phyloP scores from a whole-genome alignment of 1,140 invertebrate genomes.

The Neuroterus valhalla region DNA sequence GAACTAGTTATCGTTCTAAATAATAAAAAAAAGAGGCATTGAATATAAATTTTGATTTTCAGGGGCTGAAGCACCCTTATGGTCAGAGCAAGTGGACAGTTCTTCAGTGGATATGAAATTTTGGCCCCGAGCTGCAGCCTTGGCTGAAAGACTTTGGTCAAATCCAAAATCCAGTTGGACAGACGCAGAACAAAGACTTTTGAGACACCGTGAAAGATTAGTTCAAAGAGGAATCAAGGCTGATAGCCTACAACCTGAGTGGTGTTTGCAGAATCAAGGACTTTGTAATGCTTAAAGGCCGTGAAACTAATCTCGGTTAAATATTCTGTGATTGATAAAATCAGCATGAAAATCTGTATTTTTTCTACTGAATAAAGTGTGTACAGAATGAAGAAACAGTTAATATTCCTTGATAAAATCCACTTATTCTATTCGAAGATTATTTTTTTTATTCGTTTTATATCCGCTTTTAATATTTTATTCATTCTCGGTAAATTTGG shows the following conservation, averaged over 20 bases:
- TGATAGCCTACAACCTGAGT: conserved; percentile 84
- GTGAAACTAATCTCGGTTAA: background rate
- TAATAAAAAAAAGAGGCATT: background rate
- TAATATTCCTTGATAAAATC: background rate
- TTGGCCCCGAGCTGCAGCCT: conserved; percentile 86
- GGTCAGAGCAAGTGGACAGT: conserved; percentile 86
- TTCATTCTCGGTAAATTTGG: too few relatives aligned
- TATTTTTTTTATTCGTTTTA: too few relatives aligned
- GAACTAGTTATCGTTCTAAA: conserved; percentile 2
- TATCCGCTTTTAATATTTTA: too few relatives aligned
- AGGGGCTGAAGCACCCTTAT: conserved; percentile 86
- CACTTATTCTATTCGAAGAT: background rate
- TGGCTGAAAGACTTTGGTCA: conserved; percentile 88
- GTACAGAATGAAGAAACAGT: too few relatives aligned
- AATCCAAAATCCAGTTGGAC: conserved; percentile 79
- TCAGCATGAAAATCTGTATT: background rate
- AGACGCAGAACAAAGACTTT: conserved; percentile 81
- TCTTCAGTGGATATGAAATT: conserved; percentile 80
- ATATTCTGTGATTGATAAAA: background rate
- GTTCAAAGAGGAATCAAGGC: conserved; percentile 81
- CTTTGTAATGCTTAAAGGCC: conserved; percentile 69
- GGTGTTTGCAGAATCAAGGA: conserved; percentile 87
- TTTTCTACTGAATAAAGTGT: background rate
- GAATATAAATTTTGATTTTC: conserved; percentile 43
- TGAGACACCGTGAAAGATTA: conserved; percentile 82